Evolutionary conservation across 2,797 vertebrate genomes (phyloP).

Genomic region (Chanos chanos): DNA sequence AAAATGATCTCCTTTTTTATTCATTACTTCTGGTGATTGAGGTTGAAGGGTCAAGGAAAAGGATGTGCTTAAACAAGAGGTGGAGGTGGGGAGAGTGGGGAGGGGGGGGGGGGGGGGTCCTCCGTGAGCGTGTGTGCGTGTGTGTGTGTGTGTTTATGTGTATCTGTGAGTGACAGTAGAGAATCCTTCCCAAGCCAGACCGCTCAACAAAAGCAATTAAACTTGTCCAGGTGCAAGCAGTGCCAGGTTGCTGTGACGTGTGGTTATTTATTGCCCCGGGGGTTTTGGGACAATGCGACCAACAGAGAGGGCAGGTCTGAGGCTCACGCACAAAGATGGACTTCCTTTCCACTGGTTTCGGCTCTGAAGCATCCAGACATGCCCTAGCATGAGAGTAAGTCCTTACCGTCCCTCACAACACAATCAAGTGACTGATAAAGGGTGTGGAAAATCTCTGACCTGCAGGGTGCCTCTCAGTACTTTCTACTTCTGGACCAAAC

Average conservation of each 20-base stretch:
- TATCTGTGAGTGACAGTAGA: slow-evolving; percentile 10
- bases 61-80: slow-evolving; percentile 34
- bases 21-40: slow-evolving; percentile 60
- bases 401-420: no score
- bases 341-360: no score
- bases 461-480: no score
- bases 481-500: no score
- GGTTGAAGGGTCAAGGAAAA: slow-evolving; percentile 53
- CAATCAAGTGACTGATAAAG: no score
- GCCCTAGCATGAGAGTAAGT: no score
- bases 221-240: slow-evolving; percentile 65
- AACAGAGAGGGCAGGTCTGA: slow-evolving; percentile 36
- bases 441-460: no score
- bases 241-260: slow-evolving; percentile 18
- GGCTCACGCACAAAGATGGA: slow-evolving; percentile 45
- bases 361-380: no score
- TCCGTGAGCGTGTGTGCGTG: slow-evolving; percentile 15
- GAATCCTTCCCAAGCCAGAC: slow-evolving; percentile 49
- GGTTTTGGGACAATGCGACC: no score
- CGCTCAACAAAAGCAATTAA: slow-evolving; percentile 65
- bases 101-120: slow-evolving; percentile 15
- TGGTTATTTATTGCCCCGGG: slow-evolving; percentile 71
- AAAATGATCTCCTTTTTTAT: slow-evolving; percentile 64
- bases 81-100: slow-evolving; percentile 28
- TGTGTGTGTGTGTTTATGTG: slow-evolving; percentile 22